These are phyloP conservation scores for Scaptomyza montana DNA, from an alignment of 1,140 invertebrate genomes.

Conservation along the genomic window DNA sequence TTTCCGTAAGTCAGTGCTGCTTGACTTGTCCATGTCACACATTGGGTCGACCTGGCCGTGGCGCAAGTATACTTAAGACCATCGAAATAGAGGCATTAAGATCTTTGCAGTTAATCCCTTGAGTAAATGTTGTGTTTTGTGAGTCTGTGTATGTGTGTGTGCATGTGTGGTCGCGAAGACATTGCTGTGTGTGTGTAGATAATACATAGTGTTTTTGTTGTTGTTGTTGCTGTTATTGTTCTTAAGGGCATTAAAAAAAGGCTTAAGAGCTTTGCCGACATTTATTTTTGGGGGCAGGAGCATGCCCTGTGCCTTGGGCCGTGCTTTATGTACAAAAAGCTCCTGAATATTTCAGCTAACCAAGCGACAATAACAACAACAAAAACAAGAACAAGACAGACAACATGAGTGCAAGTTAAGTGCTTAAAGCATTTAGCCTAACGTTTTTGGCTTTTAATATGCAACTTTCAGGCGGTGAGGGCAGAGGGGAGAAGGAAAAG, in stretches of 20 bases:
- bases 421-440: conserved; percentile 77
- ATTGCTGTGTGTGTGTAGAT: conserved; percentile 37
- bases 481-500: neutral
- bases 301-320: conserved; percentile 29
- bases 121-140: conserved; percentile 72
- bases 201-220: conserved; percentile 17
- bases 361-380: conserved; percentile 25
- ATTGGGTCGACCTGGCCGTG: conserved; percentile 42
- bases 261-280: conserved; percentile 67
- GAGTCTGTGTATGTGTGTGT: conserved; percentile 14
- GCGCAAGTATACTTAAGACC: conserved; percentile 81
- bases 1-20: conserved; percentile 47
- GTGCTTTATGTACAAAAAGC: conserved; percentile 35
- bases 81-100: conserved; percentile 83
- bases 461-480: conserved; percentile 28
- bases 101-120: conserved; percentile 82
- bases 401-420: conserved; percentile 65
- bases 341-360: conserved; percentile 66
- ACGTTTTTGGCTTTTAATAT: conserved; percentile 69
- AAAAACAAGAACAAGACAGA: conserved; percentile 12
- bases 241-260: conserved; percentile 64
- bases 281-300: conserved; percentile 20
- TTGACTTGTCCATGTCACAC: conserved; percentile 73
- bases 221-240: conserved; percentile 37
- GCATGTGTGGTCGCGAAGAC: conserved; percentile 50